Base-by-base conservation (phyloP, 35 echinoderm and acorn worm genomes). In the Heliocidaris tuberculata region DNA sequence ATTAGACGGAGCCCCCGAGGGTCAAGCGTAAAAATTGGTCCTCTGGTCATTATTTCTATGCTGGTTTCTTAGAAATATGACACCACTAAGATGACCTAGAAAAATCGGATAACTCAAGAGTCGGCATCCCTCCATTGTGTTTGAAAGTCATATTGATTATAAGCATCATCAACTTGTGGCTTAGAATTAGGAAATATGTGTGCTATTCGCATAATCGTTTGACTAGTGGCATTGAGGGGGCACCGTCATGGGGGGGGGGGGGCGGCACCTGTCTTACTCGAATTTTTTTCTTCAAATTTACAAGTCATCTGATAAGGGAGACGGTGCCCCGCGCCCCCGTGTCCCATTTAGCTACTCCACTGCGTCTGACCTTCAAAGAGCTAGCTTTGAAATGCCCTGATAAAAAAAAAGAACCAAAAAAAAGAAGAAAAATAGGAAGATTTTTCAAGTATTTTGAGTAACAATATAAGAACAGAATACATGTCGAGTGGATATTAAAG, bases 21-120 rank as follows among this genome's bases (percentile, higher is more conserved):
- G 87, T 89, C 31, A 89, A 89, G 15, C 87, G 31, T 89, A 7
- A 47, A 89, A 89, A 89, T 32, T 89, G 87, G 15, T 12, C 87
- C 85, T 47, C 5, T 9, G 87, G 87, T 32, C 87, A 89, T 15
- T 15, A 31, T 7, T 32, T n/a, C 31, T 42, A 89, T 42, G 15
- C 9, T 4, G 65, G 65, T 78, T 78, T 24, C 65, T n/a, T 78
- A 78, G 65, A 78, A 78, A 78, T 19, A 78, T 78, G 27, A 78
- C 65, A 78, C 65, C 65, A n/a, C 21, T n/a, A 7, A 0, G 65
- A n/a, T 78, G 65, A 78, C 65, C 65, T n/a, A 78, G 65, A 78
- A 78, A 78, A 78, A 70, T 42, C 6, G 17, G 17, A 78, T 60
- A 9, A 19, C 59, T 60, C 19, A 3, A 7, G 65, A n/a, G 6